These are phyloP conservation scores for Acropora tenuis DNA, from an alignment of 64 coral and sea anemone species.

Conservation along the genomic window DNA sequence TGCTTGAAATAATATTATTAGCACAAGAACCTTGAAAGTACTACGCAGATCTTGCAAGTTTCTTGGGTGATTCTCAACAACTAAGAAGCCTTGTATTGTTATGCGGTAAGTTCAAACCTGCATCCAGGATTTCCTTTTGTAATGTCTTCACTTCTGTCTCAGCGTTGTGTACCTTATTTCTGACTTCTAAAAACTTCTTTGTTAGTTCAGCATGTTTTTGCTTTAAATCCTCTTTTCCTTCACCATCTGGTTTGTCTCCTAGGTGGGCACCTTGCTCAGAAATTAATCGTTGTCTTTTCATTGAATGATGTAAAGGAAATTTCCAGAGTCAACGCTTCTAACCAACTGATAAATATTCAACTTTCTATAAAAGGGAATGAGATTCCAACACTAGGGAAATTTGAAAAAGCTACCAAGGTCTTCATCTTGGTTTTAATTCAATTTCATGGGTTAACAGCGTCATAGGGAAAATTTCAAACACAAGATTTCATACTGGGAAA, in stretches of 20 bases:
- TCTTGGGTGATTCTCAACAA: no score
- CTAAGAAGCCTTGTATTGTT: background rate
- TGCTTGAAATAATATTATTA: no score
- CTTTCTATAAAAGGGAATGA: no score
- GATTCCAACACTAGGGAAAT: no score
- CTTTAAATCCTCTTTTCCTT: conserved; percentile 17
- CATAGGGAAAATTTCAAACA: no score
- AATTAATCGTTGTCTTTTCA: conserved; percentile 50
- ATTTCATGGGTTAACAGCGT: no score
- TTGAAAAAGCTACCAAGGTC: no score
- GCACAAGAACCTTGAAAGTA: no score
- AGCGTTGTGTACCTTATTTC: conserved; percentile 17
- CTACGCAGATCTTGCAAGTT: no score
- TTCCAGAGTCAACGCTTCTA: background rate
- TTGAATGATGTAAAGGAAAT: background rate
- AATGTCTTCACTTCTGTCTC: conserved; percentile 66
- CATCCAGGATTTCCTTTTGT: conserved; percentile 61
- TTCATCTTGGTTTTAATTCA: no score
- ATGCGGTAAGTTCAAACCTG: conserved; percentile 14
- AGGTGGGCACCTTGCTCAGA: conserved; percentile 4
- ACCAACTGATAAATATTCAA: no score
- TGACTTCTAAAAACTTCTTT: conserved; percentile 48
- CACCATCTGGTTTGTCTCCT: conserved; percentile 12
- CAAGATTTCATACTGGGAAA: no score
- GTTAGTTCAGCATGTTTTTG: conserved; percentile 32